Conservation (phyloP, 2,888 invertebrate genomes). For the Mechanitis messenoides region DNA sequence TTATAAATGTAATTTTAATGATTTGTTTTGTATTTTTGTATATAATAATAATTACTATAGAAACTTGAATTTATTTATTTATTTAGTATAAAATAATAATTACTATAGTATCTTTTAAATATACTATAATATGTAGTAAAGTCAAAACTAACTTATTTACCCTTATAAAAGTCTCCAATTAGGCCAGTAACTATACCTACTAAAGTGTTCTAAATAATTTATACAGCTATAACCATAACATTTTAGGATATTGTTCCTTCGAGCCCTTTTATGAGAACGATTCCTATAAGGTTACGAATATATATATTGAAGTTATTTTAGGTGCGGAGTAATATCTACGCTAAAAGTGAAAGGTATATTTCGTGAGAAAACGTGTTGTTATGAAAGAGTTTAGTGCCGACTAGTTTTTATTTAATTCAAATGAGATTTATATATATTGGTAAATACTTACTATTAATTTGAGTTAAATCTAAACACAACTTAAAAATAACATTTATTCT, state of each 20-base stretch:
- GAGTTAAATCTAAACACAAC: no score
- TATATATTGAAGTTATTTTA: background rate
- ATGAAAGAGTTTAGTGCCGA: no score
- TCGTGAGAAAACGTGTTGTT: background rate
- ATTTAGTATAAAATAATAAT: slow-evolving; percentile 1
- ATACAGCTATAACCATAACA: slow-evolving; percentile 12
- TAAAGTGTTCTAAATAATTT: background rate
- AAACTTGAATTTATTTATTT: no score
- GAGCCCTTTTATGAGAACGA: slow-evolving; percentile 11
- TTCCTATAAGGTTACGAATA: slow-evolving; percentile 2
- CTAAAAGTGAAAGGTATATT: background rate
- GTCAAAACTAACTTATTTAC: background rate
- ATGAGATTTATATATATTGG: no score
- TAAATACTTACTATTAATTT: no score
- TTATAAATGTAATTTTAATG: slow-evolving; percentile 18
- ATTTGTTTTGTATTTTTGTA: slow-evolving; percentile 14
- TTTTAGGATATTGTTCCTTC: slow-evolving; percentile 14
- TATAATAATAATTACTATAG: background rate
- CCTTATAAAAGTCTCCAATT: background rate
- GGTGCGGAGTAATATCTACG: background rate
- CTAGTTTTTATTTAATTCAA: no score
- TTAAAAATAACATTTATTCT: background rate
- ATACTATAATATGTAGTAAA: background rate
- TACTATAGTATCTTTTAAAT: background rate
- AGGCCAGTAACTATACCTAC: background rate